A percentile compares a stretch with the other conserved stretches of the same genome.
Evolutionary conservation across 2,797 vertebrate species (phyloP).

Genomic region (Microctenopoma steveboyesi): DNA sequence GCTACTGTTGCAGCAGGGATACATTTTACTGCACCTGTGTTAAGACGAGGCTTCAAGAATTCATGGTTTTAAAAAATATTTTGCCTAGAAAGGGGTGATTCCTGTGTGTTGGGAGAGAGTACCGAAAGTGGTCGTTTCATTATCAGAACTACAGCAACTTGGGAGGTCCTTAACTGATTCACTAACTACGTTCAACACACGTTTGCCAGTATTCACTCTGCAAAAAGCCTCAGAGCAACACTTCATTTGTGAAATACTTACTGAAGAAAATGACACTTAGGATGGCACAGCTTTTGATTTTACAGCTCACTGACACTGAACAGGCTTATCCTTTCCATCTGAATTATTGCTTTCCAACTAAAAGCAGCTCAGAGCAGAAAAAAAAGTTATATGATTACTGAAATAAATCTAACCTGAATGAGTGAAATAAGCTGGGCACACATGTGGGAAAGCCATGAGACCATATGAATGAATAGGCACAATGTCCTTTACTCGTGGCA

Average conservation of each 20-base stretch:
- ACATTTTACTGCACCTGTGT: slow-evolving; percentile 78
- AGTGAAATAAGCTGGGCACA: slow-evolving; percentile 52
- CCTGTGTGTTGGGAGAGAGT: slow-evolving; percentile 37
- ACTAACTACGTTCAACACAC: slow-evolving; percentile 9
- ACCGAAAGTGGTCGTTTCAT: slow-evolving; percentile 44
- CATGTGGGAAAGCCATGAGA: slow-evolving; percentile 60
- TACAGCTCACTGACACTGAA: slow-evolving; percentile 20
- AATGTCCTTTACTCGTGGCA: slow-evolving; percentile 27
- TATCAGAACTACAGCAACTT: slow-evolving; percentile 43
- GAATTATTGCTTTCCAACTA: slow-evolving; percentile 16
- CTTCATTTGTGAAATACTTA: slow-evolving; percentile 4
- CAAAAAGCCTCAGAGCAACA: background rate
- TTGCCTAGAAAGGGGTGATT: slow-evolving; percentile 51
- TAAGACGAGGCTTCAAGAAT: slow-evolving; percentile 58
- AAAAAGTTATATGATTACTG: slow-evolving; percentile 34
- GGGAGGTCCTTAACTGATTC: slow-evolving; percentile 36
- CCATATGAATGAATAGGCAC: slow-evolving; percentile 48
- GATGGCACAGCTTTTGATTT: slow-evolving; percentile 15
- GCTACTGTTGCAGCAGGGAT: slow-evolving; percentile 79
- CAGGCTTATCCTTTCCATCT: slow-evolving; percentile 6
- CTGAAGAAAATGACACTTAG: slow-evolving; percentile 7
- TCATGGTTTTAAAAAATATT: slow-evolving; percentile 61
- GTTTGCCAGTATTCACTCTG: slow-evolving; percentile 5
- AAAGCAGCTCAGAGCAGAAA: slow-evolving; percentile 8
- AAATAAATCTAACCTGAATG: slow-evolving; percentile 60